These are phyloP conservation scores for Agapornis canus DNA, from an alignment of 2,797 vertebrate species.

Conservation along the genomic window DNA sequence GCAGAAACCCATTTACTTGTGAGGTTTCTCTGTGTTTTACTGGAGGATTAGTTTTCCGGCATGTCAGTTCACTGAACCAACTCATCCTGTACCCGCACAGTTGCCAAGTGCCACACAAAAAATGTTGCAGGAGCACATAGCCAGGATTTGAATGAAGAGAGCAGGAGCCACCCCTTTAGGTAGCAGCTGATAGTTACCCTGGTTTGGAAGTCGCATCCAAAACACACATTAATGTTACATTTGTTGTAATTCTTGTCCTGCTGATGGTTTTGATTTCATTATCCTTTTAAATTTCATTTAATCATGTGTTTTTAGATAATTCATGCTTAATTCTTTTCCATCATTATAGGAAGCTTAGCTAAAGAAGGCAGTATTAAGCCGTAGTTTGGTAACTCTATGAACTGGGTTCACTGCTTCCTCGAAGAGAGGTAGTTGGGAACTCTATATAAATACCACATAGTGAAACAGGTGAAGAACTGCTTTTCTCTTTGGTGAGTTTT, in stretches of 20 bases:
- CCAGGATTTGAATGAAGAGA: not conserved
- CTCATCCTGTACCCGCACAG: not conserved
- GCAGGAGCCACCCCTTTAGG: not conserved
- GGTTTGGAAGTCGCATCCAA: not conserved
- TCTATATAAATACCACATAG: not conserved
- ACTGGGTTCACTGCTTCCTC: not conserved
- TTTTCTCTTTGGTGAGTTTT: not conserved
- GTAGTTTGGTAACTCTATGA: not conserved
- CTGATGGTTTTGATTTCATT: not conserved
- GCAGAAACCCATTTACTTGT: not conserved
- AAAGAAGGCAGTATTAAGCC: not conserved
- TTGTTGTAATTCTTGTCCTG: not conserved
- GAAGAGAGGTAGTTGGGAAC: not conserved
- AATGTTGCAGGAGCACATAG: accelerated
- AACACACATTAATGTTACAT: not conserved
- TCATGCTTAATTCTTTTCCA: not conserved
- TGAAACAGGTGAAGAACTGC: not conserved
- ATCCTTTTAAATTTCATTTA: not conserved
- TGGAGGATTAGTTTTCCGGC: constrained; percentile 6
- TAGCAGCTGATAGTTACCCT: not conserved
- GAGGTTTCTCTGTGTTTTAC: not conserved
- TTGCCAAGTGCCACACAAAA: not conserved
- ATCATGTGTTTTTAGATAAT: not conserved
- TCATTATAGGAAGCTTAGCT: not conserved
- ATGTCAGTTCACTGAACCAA: not conserved